Base-by-base conservation (phyloP, 1,140 invertebrate genomes). In the Drosophila serrata region DNA sequence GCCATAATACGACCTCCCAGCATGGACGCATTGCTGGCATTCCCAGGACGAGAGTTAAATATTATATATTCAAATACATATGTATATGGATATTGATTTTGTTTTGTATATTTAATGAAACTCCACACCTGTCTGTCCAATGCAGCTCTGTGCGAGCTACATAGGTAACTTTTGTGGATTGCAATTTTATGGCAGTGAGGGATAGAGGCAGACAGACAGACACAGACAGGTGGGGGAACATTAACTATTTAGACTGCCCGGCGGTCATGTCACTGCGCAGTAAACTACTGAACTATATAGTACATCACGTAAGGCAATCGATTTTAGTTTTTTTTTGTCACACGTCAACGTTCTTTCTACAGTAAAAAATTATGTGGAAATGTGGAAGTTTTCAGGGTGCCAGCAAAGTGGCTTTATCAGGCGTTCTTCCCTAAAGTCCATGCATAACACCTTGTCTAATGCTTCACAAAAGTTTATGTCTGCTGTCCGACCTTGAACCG, bases 241-340 rank as follows among this genome's bases (percentile, higher is more conserved):
- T 76, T 62, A 76, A 76, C 74, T 79, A 88, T 87, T 87, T 70
- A 82, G 53, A 42, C 40, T 33, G 33, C 42, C 22, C 22, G 39
- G 37, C 19, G 68, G 61, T 45, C 75, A 82, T 82, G 79, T 78
- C 77, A 58, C 48, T 82, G 82, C 84, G 84, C 82, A 87, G 82
- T 87, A 88, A 86, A 80, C 80, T 67, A 77, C 49, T 65, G 62
- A 87, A 80, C 80, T 80, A 88, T 37, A 77, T 63, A 82, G 45
- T 74, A 69, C 68, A 79, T 56, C 74, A 75, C 81, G 70, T 75
- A 76, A 76, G 65, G 59, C 15, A 82, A 88, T 87, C 65, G 82
- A 88, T 87, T 88, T 87, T 86, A 48, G 46, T 70, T 67, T 69
- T 61, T 70, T 67, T 69, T 61, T 59, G 24, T 76, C 53, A 45